Percentiles rank a stretch among this genome's conserved stretches.
Conservation (phyloP, 2,113 vertebrate genomes). For the Tympanuchus pallidicinctus region DNA sequence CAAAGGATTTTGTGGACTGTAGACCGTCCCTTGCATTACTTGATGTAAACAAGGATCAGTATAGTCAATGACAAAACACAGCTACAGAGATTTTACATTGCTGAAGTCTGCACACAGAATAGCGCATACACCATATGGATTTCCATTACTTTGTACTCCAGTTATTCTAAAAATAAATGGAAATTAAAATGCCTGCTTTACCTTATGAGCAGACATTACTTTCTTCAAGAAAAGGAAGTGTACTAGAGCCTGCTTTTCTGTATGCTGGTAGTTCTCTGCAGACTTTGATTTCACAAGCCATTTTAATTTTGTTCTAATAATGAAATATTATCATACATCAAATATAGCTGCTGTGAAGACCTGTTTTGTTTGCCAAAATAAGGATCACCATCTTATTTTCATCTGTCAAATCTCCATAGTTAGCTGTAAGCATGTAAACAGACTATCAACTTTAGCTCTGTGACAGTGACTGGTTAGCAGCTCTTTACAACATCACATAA, state of each 20-base stretch:
- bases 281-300: slow-evolving; percentile 40
- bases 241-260: slow-evolving; percentile 18
- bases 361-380: slow-evolving; percentile 69
- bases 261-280: slow-evolving; percentile 29
- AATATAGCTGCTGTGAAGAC: slow-evolving; percentile 53
- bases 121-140: slow-evolving; percentile 38
- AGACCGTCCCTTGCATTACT: background rate
- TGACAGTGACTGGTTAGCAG: slow-evolving; percentile 45
- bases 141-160: slow-evolving; percentile 32
- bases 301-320: slow-evolving; percentile 57
- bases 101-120: slow-evolving; percentile 46
- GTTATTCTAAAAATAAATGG: slow-evolving; percentile 44
- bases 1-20: background rate
- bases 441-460: slow-evolving; percentile 56
- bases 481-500: slow-evolving; percentile 46
- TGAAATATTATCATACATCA: slow-evolving; percentile 52
- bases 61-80: slow-evolving; percentile 46
- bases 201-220: slow-evolving; percentile 28
- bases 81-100: slow-evolving; percentile 51
- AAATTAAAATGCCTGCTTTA: slow-evolving; percentile 46
- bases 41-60: slow-evolving; percentile 1
- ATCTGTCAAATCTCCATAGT: slow-evolving; percentile 59
- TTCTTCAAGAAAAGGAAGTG: slow-evolving; percentile 23
- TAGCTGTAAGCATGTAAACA: slow-evolving; percentile 66
- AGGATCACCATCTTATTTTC: slow-evolving; percentile 56